A percentile compares a stretch with the other conserved stretches of the same genome.
phyloP scores from a whole-genome alignment of 2,888 invertebrate species.

The Drosophila kuntzei region DNA sequence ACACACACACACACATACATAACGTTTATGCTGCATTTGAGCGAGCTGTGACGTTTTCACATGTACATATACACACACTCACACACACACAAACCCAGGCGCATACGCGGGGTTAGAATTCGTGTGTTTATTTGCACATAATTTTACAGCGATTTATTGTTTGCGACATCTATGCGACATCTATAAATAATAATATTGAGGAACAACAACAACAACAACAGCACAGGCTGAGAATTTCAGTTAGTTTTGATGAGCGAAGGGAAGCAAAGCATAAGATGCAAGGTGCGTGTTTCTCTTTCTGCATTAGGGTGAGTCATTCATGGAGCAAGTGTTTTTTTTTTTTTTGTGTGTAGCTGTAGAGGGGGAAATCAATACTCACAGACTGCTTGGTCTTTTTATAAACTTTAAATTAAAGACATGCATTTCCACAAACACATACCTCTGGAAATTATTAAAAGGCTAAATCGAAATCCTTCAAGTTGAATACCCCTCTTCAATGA shows the following conservation, averaged over 20 bases:
- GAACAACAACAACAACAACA: slow-evolving; percentile 19
- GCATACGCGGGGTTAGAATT: neutral
- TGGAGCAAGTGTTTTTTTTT: slow-evolving; percentile 45
- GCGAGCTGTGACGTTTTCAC: slow-evolving; percentile 47
- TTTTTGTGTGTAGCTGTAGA: neutral
- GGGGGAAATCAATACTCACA: slow-evolving; percentile 64
- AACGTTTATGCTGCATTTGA: slow-evolving; percentile 45
- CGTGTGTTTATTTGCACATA: slow-evolving; percentile 38
- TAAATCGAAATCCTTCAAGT: slow-evolving; percentile 24
- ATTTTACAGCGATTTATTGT: slow-evolving; percentile 64
- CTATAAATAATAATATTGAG: slow-evolving; percentile 69
- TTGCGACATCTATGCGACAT: slow-evolving; percentile 49
- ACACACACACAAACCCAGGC: slow-evolving; percentile 6
- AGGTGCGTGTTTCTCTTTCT: slow-evolving; percentile 54
- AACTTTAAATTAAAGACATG: slow-evolving; percentile 24
- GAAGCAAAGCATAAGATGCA: slow-evolving; percentile 41
- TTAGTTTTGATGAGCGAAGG: slow-evolving; percentile 13
- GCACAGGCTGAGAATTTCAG: slow-evolving; percentile 38
- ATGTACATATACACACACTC: slow-evolving; percentile 10
- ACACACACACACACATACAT: slow-evolving; percentile 10
- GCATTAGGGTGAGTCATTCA: slow-evolving; percentile 73
- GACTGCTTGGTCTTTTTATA: slow-evolving; percentile 56
- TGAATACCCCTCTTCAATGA: slow-evolving; percentile 35
- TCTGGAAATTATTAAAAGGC: neutral
- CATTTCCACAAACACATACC: neutral